Evolutionary conservation across 1,140 invertebrate genomes (phyloP), one percentile per base, ranked within the genome.

Genomic region (Eueides isabella): DNA sequence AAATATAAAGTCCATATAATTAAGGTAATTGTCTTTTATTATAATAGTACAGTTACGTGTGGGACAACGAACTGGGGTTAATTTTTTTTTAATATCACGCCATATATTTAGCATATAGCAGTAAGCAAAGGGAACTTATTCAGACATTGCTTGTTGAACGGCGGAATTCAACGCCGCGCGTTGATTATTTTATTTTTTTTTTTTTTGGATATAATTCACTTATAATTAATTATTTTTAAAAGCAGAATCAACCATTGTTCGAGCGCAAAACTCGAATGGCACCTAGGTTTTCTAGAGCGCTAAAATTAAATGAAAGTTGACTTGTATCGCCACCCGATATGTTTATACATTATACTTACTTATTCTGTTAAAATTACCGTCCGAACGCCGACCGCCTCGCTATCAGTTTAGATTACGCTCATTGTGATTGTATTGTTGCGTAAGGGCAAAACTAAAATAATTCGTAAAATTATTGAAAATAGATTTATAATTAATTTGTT

Each of bases 391-490:
- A 23, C 38, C 35, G n/a, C 48, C 41, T 23, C 29, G 38, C 67
- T 74, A 74, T 74, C 72, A 69, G 67, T 44, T 48, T 70, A 77
- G 67, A 72, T 75, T 75, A 70, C 67, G 55, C 44, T 66, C 23
- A 38, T 72, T 72, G 6, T 71, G 68, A 75, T 71, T 75, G 68
- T 75, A 19, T 71, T 62, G n/a, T 76, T 76, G 69, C 69, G 68
- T 67, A 71, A 76, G 48, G 64, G 29, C 16, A 2, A 33, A 63
- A 61, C 19, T 23, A 26, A 11, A 48, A 23, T 55, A 2, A 12
- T 55, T 55, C 12, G 19, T 23, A 11, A 55, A 55, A 12, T 2
- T 55, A 55, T 55, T 55, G 23, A 26, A 55, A 44, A 2, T 44
- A 6, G n/a, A 38, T n/a, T n/a, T 31, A 31, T 5, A 31, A 31